Conservation (phyloP, 1,140 invertebrate genomes). For the Drosophila kepulauana region DNA sequence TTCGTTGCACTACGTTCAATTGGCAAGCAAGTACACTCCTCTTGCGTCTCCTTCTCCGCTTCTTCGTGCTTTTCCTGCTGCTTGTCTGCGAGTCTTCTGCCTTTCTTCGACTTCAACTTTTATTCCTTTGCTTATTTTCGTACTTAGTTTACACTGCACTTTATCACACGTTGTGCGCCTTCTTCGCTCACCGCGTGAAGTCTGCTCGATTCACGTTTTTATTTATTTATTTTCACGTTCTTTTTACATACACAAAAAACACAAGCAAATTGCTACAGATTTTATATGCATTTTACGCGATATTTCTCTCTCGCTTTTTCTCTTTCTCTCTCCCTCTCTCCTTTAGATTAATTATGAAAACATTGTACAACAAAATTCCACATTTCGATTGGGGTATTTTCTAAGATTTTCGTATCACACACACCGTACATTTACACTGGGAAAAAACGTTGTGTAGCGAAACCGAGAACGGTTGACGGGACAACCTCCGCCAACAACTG, state of each 20-base stretch:
- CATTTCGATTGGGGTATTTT: constrained; percentile 37
- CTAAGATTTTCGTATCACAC: constrained; percentile 31
- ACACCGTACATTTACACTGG: constrained; percentile 48
- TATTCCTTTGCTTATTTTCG: constrained; percentile 28
- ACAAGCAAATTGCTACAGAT: constrained; percentile 33
- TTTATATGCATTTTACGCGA: constrained; percentile 58
- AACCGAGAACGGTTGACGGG: constrained; percentile 35
- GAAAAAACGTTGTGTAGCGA: constrained; percentile 51
- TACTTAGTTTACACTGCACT: constrained; percentile 30
- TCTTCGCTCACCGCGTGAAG: constrained; percentile 32
- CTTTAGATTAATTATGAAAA: constrained; percentile 59
- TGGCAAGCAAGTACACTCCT: constrained; percentile 12
- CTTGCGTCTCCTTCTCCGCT: background rate
- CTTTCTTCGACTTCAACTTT: constrained; percentile 13
- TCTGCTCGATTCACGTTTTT: constrained; percentile 36
- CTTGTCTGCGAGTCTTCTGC: constrained; percentile 18
- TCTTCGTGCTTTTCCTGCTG: background rate
- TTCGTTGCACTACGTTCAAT: constrained; percentile 54
- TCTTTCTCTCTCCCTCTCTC: constrained; percentile 11
- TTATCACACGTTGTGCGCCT: constrained; percentile 33
- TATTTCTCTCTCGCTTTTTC: constrained; percentile 1
- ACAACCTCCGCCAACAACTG: constrained; percentile 76
- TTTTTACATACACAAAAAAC: constrained; percentile 35
- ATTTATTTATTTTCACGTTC: constrained; percentile 45
- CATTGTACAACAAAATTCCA: constrained; percentile 61